These are phyloP conservation scores for Catocala nupta DNA, from an alignment of 2,888 invertebrate species.

Conservation along the genomic window DNA sequence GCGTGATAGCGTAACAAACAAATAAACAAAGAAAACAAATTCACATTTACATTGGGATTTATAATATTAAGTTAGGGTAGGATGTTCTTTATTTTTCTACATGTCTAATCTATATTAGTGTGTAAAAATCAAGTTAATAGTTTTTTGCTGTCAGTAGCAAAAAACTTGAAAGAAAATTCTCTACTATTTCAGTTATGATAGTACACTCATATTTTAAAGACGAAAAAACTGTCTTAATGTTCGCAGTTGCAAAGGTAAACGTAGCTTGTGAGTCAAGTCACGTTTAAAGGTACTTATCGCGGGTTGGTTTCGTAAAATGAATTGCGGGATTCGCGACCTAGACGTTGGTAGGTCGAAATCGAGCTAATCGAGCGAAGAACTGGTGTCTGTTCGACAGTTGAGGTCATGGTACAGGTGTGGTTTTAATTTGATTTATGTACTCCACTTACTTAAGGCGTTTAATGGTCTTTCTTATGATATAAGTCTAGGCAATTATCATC, in stretches of 20 bases:
- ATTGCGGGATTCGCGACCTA: conserved; percentile 61
- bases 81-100: too few species aligned
- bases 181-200: conserved; percentile 29
- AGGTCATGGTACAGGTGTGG: conserved; percentile 5
- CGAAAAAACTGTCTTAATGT: conserved; percentile 42
- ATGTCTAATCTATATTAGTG: too few species aligned
- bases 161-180: conserved; percentile 15
- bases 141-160: too few species aligned
- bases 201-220: conserved; percentile 23
- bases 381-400: conserved; percentile 3
- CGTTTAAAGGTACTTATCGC: conserved; percentile 72
- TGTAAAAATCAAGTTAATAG: too few species aligned
- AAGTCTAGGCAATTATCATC: too few species aligned
- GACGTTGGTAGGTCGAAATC: conserved; percentile 34
- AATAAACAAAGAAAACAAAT: too few species aligned
- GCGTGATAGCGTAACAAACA: too few species aligned
- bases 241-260: conserved; percentile 51
- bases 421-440: too few species aligned
- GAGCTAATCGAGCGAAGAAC: conserved; percentile 38
- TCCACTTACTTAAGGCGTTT: too few species aligned
- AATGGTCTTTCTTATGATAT: too few species aligned
- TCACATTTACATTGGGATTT: too few species aligned
- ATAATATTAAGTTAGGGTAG: too few species aligned
- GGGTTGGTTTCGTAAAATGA: conserved; percentile 72
- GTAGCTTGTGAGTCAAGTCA: conserved; percentile 65